These are phyloP conservation scores for Drosophila obscura DNA, from an alignment of 1,140 invertebrate genomes.

Conservation along the genomic window DNA sequence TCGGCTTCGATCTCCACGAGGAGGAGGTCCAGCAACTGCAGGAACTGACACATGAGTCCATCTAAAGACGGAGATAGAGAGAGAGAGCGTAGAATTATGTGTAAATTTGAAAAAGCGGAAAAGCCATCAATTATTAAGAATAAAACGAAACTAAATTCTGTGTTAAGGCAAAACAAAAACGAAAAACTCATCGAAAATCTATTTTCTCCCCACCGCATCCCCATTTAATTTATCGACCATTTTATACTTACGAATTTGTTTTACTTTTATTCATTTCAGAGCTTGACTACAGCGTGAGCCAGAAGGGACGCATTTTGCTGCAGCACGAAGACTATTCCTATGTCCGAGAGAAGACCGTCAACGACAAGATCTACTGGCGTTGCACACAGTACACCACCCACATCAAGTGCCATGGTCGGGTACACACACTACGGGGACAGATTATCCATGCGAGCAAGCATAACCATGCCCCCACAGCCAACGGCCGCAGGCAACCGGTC, in stretches of 20 bases:
- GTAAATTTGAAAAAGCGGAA: slow-evolving; percentile 44
- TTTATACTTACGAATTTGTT: background rate
- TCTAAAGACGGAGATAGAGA: slow-evolving; percentile 19
- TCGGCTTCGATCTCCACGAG: slow-evolving; percentile 68
- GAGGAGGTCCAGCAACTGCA: slow-evolving; percentile 62
- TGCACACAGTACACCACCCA: slow-evolving; percentile 79
- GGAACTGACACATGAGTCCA: slow-evolving; percentile 53
- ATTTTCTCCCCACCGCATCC: background rate
- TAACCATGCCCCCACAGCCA: slow-evolving; percentile 54
- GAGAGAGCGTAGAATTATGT: slow-evolving; percentile 36
- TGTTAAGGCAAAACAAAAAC: slow-evolving; percentile 22
- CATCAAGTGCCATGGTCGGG: slow-evolving; percentile 68
- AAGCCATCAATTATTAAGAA: slow-evolving; percentile 45
- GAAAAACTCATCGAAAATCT: background rate
- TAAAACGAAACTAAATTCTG: slow-evolving; percentile 46
- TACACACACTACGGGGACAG: slow-evolving; percentile 60
- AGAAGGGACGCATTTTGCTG: slow-evolving; percentile 74
- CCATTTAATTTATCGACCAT: background rate
- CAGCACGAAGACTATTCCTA: slow-evolving; percentile 62
- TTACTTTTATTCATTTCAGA: slow-evolving; percentile 29
- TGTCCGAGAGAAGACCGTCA: slow-evolving; percentile 71
- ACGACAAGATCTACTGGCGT: slow-evolving; percentile 76
- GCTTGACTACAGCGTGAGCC: slow-evolving; percentile 65
- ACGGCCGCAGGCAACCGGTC: slow-evolving; percentile 23
- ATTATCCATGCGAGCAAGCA: slow-evolving; percentile 67